phyloP scores from a whole-genome alignment of 2,113 vertebrate genomes.

The Stigmatopora nigra region DNA sequence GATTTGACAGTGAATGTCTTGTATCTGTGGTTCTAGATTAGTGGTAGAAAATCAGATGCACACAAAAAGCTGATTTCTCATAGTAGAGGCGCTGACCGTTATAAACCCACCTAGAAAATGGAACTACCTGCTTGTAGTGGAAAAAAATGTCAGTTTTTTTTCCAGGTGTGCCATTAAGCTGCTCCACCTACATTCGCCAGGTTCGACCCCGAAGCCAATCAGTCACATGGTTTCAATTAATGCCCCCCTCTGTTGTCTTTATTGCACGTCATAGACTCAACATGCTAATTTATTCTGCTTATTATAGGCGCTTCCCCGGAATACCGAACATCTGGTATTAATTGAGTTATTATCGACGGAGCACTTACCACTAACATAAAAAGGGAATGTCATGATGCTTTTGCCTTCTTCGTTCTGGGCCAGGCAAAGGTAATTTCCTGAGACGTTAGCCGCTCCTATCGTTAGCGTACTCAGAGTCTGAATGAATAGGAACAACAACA shows the following conservation, averaged over 20 bases:
- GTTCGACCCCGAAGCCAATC: constrained; percentile 42
- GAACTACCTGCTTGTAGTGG: constrained; percentile 46
- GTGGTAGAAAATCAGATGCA: constrained; percentile 47
- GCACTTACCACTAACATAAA: constrained; percentile 78
- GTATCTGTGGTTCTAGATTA: too few relatives aligned
- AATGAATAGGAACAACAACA: constrained; percentile 4
- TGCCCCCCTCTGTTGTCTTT: constrained; percentile 54
- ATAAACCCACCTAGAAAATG: too few relatives aligned
- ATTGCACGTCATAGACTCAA: constrained; percentile 57
- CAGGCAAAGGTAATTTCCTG: constrained; percentile 73
- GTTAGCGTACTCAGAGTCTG: constrained; percentile 76
- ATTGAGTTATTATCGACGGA: background rate
- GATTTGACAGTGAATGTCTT: too few relatives aligned
- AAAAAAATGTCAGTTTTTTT: constrained; percentile 54
- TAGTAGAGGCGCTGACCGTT: too few relatives aligned
- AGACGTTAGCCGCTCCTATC: constrained; percentile 54
- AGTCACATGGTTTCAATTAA: constrained; percentile 67
- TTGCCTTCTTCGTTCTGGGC: constrained; percentile 67
- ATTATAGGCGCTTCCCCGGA: constrained; percentile 22
- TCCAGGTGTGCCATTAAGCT: constrained; percentile 48
- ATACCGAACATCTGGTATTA: background rate
- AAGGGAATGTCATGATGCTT: constrained; percentile 56
- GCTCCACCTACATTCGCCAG: constrained; percentile 53
- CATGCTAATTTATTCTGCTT: constrained; percentile 48
- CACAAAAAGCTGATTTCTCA: constrained; percentile 42